phyloP scores from a whole-genome alignment of 2,113 vertebrate genomes.

The Chionis minor region DNA sequence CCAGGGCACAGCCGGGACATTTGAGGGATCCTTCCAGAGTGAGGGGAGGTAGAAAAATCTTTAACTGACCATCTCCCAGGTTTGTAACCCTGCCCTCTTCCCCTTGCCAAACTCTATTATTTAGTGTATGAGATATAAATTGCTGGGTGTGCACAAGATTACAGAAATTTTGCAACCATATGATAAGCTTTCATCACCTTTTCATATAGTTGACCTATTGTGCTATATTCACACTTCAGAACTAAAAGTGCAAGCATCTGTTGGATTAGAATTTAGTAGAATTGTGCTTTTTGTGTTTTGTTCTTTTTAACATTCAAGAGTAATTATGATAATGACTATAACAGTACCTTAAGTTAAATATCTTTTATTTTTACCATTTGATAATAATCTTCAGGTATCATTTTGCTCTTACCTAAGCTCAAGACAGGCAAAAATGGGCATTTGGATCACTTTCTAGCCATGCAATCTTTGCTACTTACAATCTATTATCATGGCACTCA shows the following conservation, averaged over 20 bases:
- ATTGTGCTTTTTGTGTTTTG: neutral
- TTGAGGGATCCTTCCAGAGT: neutral
- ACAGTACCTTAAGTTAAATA: neutral
- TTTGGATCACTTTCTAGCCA: neutral
- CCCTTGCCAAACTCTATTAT: neutral
- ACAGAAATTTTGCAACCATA: neutral
- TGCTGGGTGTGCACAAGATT: neutral
- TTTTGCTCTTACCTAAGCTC: neutral
- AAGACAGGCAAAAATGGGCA: neutral
- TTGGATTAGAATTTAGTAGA: neutral
- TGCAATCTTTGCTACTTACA: neutral
- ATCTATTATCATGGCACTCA: neutral
- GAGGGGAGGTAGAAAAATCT: neutral
- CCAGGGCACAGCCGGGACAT: neutral
- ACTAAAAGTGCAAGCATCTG: neutral
- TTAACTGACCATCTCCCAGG: neutral
- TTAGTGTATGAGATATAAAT: neutral
- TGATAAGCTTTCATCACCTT: neutral
- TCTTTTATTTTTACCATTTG: neutral
- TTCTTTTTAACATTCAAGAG: neutral
- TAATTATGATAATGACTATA: neutral
- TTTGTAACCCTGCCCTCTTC: neutral
- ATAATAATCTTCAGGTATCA: neutral
- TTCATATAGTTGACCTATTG: neutral
- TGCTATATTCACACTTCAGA: neutral